These are phyloP conservation scores for Haplotaxodon microlepis DNA, from an alignment of 2,113 vertebrate species.

Conservation along the genomic window DNA sequence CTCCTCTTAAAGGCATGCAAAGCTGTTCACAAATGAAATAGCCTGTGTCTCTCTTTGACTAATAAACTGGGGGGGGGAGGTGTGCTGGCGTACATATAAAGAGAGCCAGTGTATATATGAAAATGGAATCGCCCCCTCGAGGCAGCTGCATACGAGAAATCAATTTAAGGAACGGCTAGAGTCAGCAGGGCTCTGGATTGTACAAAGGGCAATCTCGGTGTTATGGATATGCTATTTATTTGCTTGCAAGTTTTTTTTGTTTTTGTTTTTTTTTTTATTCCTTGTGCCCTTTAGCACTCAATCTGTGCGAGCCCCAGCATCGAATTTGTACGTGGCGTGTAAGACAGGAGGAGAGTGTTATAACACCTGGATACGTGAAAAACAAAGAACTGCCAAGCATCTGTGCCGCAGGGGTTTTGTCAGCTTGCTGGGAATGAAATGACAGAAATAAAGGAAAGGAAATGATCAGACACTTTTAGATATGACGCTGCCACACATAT, in stretches of 20 bases:
- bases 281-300: conserved; percentile 38
- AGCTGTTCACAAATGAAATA: conserved; percentile 29
- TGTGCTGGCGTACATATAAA: neutral
- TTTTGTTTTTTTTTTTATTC: conserved; percentile 15
- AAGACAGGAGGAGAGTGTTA: neutral
- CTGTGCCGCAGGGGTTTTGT: neutral
- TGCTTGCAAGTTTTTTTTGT: conserved; percentile 33
- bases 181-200: conserved; percentile 60
- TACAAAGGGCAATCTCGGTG: conserved; percentile 63
- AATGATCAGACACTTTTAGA: neutral
- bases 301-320: neutral
- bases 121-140: conserved; percentile 55
- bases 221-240: conserved; percentile 63
- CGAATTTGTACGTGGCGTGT: neutral
- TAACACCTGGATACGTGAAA: neutral
- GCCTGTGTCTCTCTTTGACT: conserved; percentile 44
- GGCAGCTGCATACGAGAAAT: conserved; percentile 59
- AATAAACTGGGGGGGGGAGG: conserved; percentile 41
- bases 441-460: neutral
- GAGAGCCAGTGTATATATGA: conserved; percentile 42
- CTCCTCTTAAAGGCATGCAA: conserved; percentile 32
- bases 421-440: neutral
- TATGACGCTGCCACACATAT: neutral
- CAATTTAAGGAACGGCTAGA: conserved; percentile 63
- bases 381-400: neutral